A percentile compares a stretch with the other conserved stretches of the same genome.
Evolutionary conservation across 2,888 invertebrate species (phyloP).

Genomic region (Leptinotarsa peninsularis): DNA sequence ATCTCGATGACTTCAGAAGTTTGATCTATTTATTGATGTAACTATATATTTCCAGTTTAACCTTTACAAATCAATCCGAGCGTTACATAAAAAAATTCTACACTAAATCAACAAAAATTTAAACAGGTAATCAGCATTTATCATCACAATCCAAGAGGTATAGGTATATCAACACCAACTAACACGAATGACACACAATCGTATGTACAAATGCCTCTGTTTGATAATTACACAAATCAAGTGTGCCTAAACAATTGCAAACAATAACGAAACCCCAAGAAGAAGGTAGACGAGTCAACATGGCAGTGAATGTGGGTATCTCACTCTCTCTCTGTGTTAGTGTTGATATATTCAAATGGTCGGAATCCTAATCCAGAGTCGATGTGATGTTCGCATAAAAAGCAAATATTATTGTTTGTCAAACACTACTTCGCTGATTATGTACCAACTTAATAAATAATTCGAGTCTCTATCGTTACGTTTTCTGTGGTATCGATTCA

Average conservation of each 20-base stretch:
- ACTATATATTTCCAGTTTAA: too few species aligned
- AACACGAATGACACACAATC: conserved; percentile 8
- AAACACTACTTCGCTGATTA: conserved; percentile 60
- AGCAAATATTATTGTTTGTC: conserved; percentile 65
- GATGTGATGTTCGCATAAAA: conserved; percentile 37
- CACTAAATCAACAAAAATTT: background rate
- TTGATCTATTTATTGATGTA: too few species aligned
- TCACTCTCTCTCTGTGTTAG: conserved; percentile 20
- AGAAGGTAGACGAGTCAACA: conserved; percentile 41
- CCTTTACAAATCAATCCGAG: too few species aligned
- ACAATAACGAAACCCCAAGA: conserved; percentile 40
- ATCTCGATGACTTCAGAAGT: too few species aligned
- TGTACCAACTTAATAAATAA: conserved; percentile 57
- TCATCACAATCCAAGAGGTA: background rate
- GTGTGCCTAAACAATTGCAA: conserved; percentile 35
- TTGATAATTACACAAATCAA: conserved; percentile 34
- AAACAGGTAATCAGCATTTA: background rate
- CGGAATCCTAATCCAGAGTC: conserved; percentile 27
- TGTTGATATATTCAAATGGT: conserved; percentile 40
- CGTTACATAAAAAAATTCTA: background rate
- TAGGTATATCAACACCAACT: conserved; percentile 1
- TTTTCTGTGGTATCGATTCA: conserved; percentile 41
- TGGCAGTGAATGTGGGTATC: conserved; percentile 33
- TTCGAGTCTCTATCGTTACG: conserved; percentile 38
- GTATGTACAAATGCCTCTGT: conserved; percentile 11